Evolutionary conservation across 2,113 vertebrate species (phyloP).

Genomic region (Misgurnus mizolepis): DNA sequence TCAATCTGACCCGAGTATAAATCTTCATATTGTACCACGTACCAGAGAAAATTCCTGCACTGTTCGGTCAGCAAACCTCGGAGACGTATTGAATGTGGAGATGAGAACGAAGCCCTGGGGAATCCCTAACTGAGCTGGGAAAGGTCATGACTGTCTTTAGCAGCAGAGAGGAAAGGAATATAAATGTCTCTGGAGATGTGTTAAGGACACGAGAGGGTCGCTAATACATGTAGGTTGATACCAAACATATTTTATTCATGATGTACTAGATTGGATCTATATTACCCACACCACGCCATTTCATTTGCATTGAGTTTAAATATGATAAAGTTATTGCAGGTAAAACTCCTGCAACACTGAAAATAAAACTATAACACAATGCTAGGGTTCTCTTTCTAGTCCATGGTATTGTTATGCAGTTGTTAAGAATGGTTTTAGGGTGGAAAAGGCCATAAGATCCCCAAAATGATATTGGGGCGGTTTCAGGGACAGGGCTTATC

Average conservation of each 20-base stretch:
- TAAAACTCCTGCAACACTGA: too few species aligned
- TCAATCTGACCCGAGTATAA: slow-evolving; percentile 33
- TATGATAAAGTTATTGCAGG: too few species aligned
- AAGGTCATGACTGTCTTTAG: slow-evolving; percentile 20
- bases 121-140: slow-evolving; percentile 15
- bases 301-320: not conserved
- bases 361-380: too few species aligned
- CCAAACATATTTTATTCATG: slow-evolving; percentile 21
- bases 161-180: slow-evolving; percentile 11
- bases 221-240: not conserved
- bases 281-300: not conserved
- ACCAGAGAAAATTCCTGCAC: slow-evolving; percentile 44
- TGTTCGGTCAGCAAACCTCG: slow-evolving; percentile 33
- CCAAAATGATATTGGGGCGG: too few species aligned
- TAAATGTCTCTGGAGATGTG: slow-evolving; percentile 1
- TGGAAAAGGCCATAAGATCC: too few species aligned
- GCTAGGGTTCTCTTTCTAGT: too few species aligned
- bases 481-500: too few species aligned
- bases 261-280: not conserved
- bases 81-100: slow-evolving; percentile 41
- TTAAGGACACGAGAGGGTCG: not conserved
- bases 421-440: too few species aligned
- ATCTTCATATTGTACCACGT: slow-evolving; percentile 40
- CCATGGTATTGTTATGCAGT: too few species aligned
- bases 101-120: slow-evolving; percentile 23